A percentile compares a stretch with the other conserved stretches of the same genome.
phyloP scores from a whole-genome alignment of 1,140 invertebrate species.

The Papilio glaucus region DNA sequence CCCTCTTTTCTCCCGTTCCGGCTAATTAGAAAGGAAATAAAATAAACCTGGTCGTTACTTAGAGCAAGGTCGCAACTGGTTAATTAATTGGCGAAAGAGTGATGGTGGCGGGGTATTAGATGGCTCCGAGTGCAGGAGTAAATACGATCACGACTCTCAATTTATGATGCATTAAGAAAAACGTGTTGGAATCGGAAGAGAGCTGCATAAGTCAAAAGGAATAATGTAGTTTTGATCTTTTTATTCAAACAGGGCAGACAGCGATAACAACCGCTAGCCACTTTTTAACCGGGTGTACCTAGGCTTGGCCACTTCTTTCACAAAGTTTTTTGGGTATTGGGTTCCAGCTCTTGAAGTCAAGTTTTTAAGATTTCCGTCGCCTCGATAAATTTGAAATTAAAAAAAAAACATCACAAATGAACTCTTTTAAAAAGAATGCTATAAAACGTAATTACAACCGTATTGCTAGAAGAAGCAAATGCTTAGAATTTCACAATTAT shows the following conservation, averaged over 20 bases:
- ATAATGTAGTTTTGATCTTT: neutral
- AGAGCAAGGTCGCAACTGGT: constrained; percentile 55
- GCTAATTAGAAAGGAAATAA: constrained; percentile 64
- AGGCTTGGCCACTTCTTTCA: no score
- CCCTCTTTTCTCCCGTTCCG: constrained; percentile 46
- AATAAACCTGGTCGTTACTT: constrained; percentile 56
- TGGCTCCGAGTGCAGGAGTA: constrained; percentile 27
- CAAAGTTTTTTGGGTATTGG: no score
- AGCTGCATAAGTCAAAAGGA: neutral
- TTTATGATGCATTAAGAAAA: constrained; percentile 24
- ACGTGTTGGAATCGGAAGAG: neutral
- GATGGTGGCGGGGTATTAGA: constrained; percentile 47
- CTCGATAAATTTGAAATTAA: no score
- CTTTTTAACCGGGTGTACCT: no score
- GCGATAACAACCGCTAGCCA: neutral
- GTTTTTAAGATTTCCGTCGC: no score
- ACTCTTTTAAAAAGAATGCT: neutral
- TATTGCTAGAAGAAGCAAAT: neutral
- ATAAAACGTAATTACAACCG: neutral
- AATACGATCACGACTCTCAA: constrained; percentile 27
- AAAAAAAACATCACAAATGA: no score
- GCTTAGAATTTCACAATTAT: constrained; percentile 12
- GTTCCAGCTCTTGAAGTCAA: no score
- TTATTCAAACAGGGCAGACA: neutral
- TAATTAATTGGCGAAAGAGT: constrained; percentile 66